phyloP scores from a whole-genome alignment of 2,888 invertebrate genomes.

The Diadegma fenestrale region DNA sequence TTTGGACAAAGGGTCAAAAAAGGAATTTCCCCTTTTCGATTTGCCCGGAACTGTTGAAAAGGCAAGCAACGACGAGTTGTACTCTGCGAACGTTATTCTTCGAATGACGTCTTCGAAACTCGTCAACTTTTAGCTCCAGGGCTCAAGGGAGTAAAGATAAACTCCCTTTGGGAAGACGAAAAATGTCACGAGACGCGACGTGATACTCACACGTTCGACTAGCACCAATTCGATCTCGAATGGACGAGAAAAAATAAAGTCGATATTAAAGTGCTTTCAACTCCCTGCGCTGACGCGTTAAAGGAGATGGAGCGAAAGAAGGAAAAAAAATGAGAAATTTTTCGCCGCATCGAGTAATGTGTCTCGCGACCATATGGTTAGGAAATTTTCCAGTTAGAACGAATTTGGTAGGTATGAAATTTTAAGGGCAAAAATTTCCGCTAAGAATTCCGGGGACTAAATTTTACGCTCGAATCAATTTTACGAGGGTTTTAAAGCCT shows the following conservation, averaged over 20 bases:
- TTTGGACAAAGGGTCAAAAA: neutral
- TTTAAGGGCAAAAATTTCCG: neutral
- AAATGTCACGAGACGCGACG: constrained; percentile 9
- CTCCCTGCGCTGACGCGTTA: neutral
- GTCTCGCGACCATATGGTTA: neutral
- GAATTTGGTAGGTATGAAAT: neutral
- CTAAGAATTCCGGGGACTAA: neutral
- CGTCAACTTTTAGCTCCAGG: neutral
- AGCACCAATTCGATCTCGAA: constrained; percentile 7
- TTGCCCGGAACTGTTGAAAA: neutral
- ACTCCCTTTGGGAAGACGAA: neutral
- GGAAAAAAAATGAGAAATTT: neutral
- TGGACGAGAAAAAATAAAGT: neutral
- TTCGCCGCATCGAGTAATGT: neutral
- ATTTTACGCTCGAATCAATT: neutral
- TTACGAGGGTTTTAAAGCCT: neutral
- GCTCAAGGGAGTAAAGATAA: neutral
- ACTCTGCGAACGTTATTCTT: neutral
- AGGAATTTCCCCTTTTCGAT: neutral
- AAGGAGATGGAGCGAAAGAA: neutral
- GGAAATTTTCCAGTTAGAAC: constrained; percentile 1
- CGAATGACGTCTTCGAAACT: constrained; percentile 29
- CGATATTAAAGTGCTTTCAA: constrained; percentile 19
- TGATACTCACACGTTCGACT: constrained; percentile 5
- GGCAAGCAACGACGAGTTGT: neutral